These are phyloP conservation scores for Metopolophium dirhodum DNA, from an alignment of 1,140 invertebrate genomes.

Conservation along the genomic window DNA sequence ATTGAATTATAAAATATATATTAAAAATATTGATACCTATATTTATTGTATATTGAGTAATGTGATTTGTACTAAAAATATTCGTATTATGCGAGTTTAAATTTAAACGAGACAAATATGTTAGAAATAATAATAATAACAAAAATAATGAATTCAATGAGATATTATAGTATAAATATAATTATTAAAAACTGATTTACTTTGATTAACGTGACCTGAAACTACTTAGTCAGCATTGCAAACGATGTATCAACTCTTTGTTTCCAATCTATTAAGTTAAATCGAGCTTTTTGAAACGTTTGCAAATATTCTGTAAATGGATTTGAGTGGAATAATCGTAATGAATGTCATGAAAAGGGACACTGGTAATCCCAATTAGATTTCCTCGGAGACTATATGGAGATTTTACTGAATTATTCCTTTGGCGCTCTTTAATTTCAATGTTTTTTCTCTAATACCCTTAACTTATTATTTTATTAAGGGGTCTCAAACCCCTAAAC, in stretches of 20 bases:
- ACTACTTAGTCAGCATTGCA: neutral
- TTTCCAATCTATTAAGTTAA: conserved; percentile 1
- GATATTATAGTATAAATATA: neutral
- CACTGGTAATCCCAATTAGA: conserved; percentile 26
- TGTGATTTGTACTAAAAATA: neutral
- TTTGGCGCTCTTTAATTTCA: conserved; percentile 24
- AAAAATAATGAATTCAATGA: neutral
- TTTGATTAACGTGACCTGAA: neutral
- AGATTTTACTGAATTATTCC: conserved; percentile 16
- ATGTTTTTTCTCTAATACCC: conserved; percentile 17
- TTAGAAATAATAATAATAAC: neutral
- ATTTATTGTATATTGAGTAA: neutral
- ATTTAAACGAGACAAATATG: neutral
- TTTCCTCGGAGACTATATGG: neutral
- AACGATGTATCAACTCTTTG: neutral
- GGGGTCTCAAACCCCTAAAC: neutral
- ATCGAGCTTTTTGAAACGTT: neutral
- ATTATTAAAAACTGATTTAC: neutral
- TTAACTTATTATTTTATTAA: neutral
- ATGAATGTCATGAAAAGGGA: neutral
- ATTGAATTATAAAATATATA: neutral
- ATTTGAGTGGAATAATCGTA: neutral
- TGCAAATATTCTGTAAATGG: neutral
- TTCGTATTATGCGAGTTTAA: neutral
- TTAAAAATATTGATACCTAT: neutral